Evolutionary conservation across 2,113 vertebrate species (phyloP).

Genomic region (Rattus rattus): DNA sequence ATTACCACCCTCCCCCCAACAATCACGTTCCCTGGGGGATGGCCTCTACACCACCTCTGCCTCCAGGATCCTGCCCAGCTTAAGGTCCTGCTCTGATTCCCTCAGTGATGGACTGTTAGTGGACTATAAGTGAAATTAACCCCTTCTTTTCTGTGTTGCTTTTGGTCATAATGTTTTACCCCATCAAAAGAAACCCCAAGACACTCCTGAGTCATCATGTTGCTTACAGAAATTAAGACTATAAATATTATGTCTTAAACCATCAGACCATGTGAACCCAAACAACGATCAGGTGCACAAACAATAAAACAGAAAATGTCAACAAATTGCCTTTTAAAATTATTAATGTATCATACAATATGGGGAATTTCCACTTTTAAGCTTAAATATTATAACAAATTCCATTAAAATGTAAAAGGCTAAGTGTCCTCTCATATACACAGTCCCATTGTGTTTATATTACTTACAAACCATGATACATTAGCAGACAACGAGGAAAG

Average conservation of each 20-base stretch:
- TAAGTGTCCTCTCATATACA: neutral
- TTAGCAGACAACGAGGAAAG: neutral
- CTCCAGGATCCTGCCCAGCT: neutral
- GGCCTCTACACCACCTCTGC: neutral
- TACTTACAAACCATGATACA: neutral
- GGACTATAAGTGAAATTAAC: neutral
- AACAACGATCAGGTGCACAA: neutral
- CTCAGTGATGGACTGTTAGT: neutral
- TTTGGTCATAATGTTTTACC: neutral
- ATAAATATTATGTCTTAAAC: neutral
- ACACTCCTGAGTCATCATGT: neutral
- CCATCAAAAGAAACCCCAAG: neutral
- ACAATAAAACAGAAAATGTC: neutral
- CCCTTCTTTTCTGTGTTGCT: neutral
- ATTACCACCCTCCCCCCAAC: too few relatives aligned
- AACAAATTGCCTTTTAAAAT: neutral
- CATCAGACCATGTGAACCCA: neutral
- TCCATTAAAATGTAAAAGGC: neutral
- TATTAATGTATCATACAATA: neutral
- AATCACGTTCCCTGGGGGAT: too few relatives aligned
- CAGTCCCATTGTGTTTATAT: neutral
- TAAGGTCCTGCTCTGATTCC: neutral
- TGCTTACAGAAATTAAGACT: constrained; percentile 20
- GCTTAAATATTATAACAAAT: neutral
- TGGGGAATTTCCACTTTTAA: neutral